These are phyloP conservation scores for Sarcophaga rosellei DNA, from an alignment of 2,888 invertebrate species.

Conservation along the genomic window DNA sequence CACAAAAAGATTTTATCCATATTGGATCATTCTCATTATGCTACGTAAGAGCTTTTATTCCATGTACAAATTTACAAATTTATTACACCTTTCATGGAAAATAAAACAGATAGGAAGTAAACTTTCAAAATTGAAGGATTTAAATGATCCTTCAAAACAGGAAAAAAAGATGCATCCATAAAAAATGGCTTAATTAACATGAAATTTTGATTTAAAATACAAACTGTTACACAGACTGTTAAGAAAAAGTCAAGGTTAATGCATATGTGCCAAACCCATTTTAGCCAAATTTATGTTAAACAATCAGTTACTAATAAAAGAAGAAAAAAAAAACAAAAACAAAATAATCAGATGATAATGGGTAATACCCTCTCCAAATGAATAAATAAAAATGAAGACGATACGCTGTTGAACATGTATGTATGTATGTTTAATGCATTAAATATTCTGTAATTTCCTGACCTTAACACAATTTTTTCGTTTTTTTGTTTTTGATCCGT, in stretches of 20 bases:
- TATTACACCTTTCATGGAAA: too few relatives aligned
- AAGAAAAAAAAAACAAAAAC: not conserved
- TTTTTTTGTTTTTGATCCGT: not conserved
- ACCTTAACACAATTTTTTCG: conserved; percentile 57
- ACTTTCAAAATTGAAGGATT: too few relatives aligned
- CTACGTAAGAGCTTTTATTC: too few relatives aligned
- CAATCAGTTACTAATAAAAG: not conserved
- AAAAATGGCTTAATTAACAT: not conserved
- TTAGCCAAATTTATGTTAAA: conserved; percentile 26
- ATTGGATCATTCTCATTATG: too few relatives aligned
- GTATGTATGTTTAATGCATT: conserved; percentile 21
- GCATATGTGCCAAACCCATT: not conserved
- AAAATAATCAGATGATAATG: conserved; percentile 8
- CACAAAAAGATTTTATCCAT: too few relatives aligned
- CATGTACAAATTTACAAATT: too few relatives aligned
- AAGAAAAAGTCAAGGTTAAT: not conserved
- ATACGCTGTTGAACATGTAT: conserved; percentile 11
- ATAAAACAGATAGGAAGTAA: too few relatives aligned
- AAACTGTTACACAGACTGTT: not conserved
- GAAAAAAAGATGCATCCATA: too few relatives aligned
- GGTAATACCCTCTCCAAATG: not conserved
- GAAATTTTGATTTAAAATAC: not conserved
- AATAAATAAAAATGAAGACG: conserved; percentile 19
- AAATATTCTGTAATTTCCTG: conserved; percentile 61
- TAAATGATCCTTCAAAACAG: too few relatives aligned